Conservation (phyloP, 1,140 invertebrate species). For the Philopotamus ludificatus region DNA sequence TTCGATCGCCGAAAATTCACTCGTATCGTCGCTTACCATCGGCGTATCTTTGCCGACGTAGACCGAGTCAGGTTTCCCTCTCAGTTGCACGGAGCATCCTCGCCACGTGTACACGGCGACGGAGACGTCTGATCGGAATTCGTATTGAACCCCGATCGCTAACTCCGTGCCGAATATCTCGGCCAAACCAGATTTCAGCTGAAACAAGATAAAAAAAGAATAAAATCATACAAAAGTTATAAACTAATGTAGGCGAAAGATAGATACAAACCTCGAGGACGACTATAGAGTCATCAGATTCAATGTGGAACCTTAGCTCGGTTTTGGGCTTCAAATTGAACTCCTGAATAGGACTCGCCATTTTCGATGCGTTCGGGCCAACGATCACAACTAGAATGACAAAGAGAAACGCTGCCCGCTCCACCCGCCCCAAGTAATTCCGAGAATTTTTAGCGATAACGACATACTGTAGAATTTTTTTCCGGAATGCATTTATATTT, state of each 20-base stretch:
- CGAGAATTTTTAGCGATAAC: too few relatives aligned
- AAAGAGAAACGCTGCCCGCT: too few relatives aligned
- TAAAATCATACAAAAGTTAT: slow-evolving; percentile 14
- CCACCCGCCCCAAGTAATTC: too few relatives aligned
- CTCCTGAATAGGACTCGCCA: slow-evolving; percentile 57
- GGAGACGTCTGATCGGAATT: slow-evolving; percentile 87
- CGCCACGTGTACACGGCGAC: slow-evolving; percentile 96
- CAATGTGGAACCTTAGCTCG: slow-evolving; percentile 92
- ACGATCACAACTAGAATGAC: too few relatives aligned
- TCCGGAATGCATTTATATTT: too few relatives aligned
- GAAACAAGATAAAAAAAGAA: too few relatives aligned
- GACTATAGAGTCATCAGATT: slow-evolving; percentile 83
- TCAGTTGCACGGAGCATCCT: slow-evolving; percentile 81
- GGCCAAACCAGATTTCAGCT: slow-evolving; percentile 84
- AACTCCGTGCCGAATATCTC: slow-evolving; percentile 98
- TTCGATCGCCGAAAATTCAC: too few relatives aligned
- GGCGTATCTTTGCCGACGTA: slow-evolving; percentile 96
- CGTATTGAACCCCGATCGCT: slow-evolving; percentile 89
- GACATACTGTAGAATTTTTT: too few relatives aligned
- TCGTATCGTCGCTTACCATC: slow-evolving; percentile 61
- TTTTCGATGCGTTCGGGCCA: background rate
- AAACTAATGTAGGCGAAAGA: too few relatives aligned
- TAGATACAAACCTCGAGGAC: slow-evolving; percentile 75
- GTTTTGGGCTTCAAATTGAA: slow-evolving; percentile 85
- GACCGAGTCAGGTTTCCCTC: slow-evolving; percentile 86